Percentiles rank a stretch among this genome's conserved stretches.
Conservation (phyloP, 2,888 invertebrate species). For the Pyralis farinalis region DNA sequence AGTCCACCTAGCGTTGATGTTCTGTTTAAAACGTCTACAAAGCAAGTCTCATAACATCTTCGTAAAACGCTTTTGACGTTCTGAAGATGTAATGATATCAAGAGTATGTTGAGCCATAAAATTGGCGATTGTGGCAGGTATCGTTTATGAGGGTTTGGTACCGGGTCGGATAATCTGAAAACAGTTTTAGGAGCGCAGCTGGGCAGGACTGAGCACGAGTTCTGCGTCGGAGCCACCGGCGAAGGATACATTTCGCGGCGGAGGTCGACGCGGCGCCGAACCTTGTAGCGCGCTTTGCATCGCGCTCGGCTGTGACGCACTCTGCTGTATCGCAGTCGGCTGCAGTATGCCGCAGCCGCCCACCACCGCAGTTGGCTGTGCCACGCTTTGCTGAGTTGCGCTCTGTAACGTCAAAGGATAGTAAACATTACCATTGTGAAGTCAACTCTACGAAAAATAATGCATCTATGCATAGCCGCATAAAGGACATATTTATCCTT, state of each 20-base stretch:
- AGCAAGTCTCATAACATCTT: too few relatives aligned
- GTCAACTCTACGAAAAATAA: too few relatives aligned
- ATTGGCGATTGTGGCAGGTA: too few relatives aligned
- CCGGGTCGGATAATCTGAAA: not conserved
- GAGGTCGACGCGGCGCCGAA: slow-evolving; percentile 41
- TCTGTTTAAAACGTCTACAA: too few relatives aligned
- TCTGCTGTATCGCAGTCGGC: slow-evolving; percentile 13
- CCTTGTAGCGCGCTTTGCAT: slow-evolving; percentile 27
- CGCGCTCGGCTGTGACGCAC: slow-evolving; percentile 15
- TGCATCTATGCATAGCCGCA: too few relatives aligned
- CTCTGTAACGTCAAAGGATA: slow-evolving; percentile 4
- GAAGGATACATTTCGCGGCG: slow-evolving; percentile 75
- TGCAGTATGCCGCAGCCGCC: slow-evolving; percentile 10
- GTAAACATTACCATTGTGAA: too few relatives aligned
- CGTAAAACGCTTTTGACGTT: too few relatives aligned
- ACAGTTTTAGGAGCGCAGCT: slow-evolving; percentile 73
- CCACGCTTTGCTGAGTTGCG: slow-evolving; percentile 14
- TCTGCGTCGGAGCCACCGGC: slow-evolving; percentile 77
- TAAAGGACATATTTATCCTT: too few relatives aligned
- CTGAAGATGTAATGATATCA: too few relatives aligned
- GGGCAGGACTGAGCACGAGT: slow-evolving; percentile 83
- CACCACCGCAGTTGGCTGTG: slow-evolving; percentile 26
- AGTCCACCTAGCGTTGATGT: too few relatives aligned
- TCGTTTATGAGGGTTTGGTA: too few relatives aligned
- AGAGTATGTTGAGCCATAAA: too few relatives aligned